phyloP scores from a whole-genome alignment of 2,888 invertebrate species.

The Drosophila demipolita region DNA sequence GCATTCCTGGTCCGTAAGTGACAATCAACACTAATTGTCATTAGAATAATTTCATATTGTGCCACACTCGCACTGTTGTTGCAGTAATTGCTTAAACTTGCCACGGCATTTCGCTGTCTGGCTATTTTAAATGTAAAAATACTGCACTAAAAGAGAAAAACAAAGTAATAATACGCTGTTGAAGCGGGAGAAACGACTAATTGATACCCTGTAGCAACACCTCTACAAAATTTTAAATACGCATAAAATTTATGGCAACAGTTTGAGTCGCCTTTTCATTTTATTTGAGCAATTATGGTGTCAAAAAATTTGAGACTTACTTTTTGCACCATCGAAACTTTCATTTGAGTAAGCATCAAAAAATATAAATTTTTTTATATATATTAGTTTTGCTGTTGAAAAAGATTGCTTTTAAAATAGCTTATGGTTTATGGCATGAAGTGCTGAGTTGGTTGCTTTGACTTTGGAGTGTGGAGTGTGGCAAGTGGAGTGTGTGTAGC shows the following conservation, averaged over 20 bases:
- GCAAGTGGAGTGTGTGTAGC: slow-evolving; percentile 17
- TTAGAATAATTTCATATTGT: slow-evolving; percentile 80
- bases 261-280: background rate
- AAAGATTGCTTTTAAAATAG: slow-evolving; percentile 75
- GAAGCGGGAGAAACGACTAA: background rate
- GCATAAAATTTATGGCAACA: background rate
- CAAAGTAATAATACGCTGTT: background rate
- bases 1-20: slow-evolving; percentile 67
- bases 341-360: background rate
- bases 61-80: slow-evolving; percentile 35
- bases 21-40: slow-evolving; percentile 81
- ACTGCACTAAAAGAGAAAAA: slow-evolving; percentile 14
- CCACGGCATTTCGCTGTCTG: slow-evolving; percentile 71
- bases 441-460: background rate
- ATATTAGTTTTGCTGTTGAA: slow-evolving; percentile 48
- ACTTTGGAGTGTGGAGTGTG: slow-evolving; percentile 6
- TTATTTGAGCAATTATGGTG: background rate
- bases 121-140: slow-evolving; percentile 72
- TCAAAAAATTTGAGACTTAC: background rate
- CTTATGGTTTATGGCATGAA: slow-evolving; percentile 54
- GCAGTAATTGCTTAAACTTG: slow-evolving; percentile 74
- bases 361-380: background rate
- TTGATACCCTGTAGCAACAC: slow-evolving; percentile 10
- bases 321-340: no score
- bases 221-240: background rate